Conservation (phyloP, 1,140 invertebrate species). For the Trissolcus basalis region DNA sequence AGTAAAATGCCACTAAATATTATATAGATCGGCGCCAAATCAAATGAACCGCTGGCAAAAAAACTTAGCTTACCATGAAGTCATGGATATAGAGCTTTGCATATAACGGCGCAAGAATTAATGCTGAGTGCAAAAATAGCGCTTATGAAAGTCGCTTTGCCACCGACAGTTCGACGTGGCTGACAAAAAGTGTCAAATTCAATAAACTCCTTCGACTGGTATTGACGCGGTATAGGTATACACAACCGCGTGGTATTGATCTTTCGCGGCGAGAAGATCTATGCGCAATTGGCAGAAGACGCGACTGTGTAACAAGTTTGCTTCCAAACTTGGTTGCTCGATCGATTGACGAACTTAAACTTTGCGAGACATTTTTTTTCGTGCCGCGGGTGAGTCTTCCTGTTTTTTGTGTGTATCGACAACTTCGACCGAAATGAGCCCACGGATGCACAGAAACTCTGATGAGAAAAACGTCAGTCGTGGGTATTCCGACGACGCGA, state of each 20-base stretch:
- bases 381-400: not conserved
- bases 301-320: conserved; percentile 39
- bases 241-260: conserved; percentile 36
- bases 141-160: conserved; percentile 15
- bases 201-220: conserved; percentile 38
- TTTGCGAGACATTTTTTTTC: conserved; percentile 26
- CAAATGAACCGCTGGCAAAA: not conserved
- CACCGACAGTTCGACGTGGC: not conserved
- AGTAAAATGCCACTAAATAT: not conserved
- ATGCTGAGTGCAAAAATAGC: conserved; percentile 8
- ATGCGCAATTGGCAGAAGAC: conserved; percentile 44
- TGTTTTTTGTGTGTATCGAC: conserved; percentile 26
- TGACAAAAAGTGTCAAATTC: conserved; percentile 30
- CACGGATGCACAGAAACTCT: conserved; percentile 22
- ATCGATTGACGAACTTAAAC: conserved; percentile 47
- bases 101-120: not conserved
- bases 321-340: conserved; percentile 7
- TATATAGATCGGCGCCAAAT: conserved; percentile 1
- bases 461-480: conserved; percentile 13
- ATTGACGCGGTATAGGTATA: conserved; percentile 24
- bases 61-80: no score
- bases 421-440: conserved; percentile 32
- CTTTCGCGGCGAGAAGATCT: conserved; percentile 37
- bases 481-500: conserved; percentile 9
- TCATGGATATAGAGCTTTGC: no score